Base-by-base conservation (phyloP, 1,140 invertebrate species). In the Penaeus japonicus region DNA sequence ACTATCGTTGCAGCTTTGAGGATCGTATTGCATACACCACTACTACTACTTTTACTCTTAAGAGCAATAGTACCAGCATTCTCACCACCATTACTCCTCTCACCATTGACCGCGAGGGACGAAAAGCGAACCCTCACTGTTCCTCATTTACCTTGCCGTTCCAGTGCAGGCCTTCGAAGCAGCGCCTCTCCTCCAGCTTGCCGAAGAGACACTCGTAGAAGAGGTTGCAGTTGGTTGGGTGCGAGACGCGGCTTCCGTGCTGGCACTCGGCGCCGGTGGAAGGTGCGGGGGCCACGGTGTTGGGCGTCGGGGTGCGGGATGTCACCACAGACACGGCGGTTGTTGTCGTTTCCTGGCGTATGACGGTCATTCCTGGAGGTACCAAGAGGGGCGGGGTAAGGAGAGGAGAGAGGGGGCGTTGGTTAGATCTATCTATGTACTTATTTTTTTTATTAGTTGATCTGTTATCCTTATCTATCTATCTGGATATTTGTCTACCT, bases 201-300 rank as follows among this genome's bases (percentile, higher is more conserved):
- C 95, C 96, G 91, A 96, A 95, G 57, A 96, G 94, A 91, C 97
- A 98, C 0, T 96, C 92, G 83, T 96, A 96, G 91, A 97, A 98
- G 91, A 96, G 96, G 55, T 94, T 94, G 91, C 96, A 97, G 90
- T 97, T 95, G 0, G 91, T 92, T 5, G 94, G 92, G 91, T 97
- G 94, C 0, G 94, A 91, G 81, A 93, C 92, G 91, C 96, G 96
- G 24, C 94, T 92, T 87, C 93, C 93, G 30, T 94, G 94, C 2
- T 92, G 92, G 91, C 96, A 96, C 39, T 18, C 24, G 2, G 32
- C 20, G 4, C 30, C 1, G 10, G n/a, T 15, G 10, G 81, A 0
- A 0, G 65, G 0, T 15, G 2, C 18, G 30, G 22, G 22, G 35
- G 22, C 10, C n/a, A 35, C 35, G 32, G 27, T 12, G 78, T 47